Percentiles rank a stretch among this genome's conserved stretches.
Evolutionary conservation across 2,113 vertebrate species (phyloP).

Genomic region (Rattus norvegicus): GRCr8 NC_086029.1:79919501-79920000

Average conservation of each 20-base stretch:
- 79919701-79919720: conserved; percentile 34
- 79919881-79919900: background rate
- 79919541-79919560: too few species aligned
- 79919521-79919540: background rate
- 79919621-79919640: too few species aligned
- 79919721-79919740: conserved; percentile 41
- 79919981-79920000: background rate
- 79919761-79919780: conserved; percentile 10
- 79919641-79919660: background rate
- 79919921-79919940: background rate
- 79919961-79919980: background rate
- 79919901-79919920: background rate
- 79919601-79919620: background rate
- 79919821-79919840: background rate
- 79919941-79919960: background rate
- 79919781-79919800: background rate
- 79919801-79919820: background rate
- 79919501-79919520: background rate
- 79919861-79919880: background rate
- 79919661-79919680: conserved; percentile 33
- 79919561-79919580: background rate
- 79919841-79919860: background rate
- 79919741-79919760: background rate
- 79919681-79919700: conserved; percentile 14
- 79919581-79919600: background rate